These are phyloP conservation scores for Axinella damicornis DNA, from an alignment of 37 sponge, comb jelly and placozoan species.

Conservation along the genomic window DNA sequence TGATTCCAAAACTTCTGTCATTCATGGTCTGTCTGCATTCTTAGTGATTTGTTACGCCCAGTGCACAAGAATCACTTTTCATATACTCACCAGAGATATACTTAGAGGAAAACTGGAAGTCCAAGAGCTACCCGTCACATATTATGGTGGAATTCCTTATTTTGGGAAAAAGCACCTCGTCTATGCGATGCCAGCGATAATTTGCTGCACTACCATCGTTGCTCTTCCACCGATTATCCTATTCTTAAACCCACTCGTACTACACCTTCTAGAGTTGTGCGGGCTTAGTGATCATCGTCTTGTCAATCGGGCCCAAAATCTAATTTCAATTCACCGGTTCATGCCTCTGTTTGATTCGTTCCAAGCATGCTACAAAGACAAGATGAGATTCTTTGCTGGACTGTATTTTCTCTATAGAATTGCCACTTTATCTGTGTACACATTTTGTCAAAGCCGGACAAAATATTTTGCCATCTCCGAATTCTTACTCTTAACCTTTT, in stretches of 20 bases:
- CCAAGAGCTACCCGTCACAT: neutral
- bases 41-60: constrained; percentile 42
- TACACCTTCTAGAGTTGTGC: constrained; percentile 12
- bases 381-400: constrained; percentile 14
- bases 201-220: neutral
- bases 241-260: constrained; percentile 8
- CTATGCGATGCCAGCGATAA: constrained; percentile 28
- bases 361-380: constrained; percentile 30
- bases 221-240: constrained; percentile 22
- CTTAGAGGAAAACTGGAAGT: neutral
- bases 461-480: neutral
- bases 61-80: constrained; percentile 6
- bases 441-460: neutral
- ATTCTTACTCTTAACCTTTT: neutral
- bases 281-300: constrained; percentile 14
- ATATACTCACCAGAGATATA: neutral
- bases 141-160: constrained; percentile 25
- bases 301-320: neutral
- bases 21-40: constrained; percentile 53
- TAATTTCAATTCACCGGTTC: constrained; percentile 1
- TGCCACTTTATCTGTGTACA: neutral
- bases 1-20: constrained; percentile 14
- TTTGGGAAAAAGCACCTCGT: constrained; percentile 1
- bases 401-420: constrained; percentile 32
- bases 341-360: constrained; percentile 33